Base-by-base conservation (phyloP, 2,113 vertebrate species). In the Pandion haliaetus region DNA sequence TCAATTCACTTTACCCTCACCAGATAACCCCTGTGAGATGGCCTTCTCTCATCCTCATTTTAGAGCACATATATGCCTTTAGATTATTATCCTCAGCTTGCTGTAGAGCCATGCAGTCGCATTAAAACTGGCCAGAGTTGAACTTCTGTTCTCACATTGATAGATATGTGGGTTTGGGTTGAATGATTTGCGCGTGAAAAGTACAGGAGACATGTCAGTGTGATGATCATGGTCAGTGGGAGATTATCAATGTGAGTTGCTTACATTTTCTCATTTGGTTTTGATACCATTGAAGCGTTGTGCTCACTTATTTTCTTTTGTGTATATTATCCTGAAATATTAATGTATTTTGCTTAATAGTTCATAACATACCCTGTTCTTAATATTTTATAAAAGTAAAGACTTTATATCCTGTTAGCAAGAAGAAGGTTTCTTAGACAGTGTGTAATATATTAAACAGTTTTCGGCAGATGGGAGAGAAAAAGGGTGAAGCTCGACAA, bases 351-450 rank as follows among this genome's bases (percentile, higher is more conserved):
- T 94, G n/a, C 44, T 81, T 86, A 72, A 84, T 69, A 91, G 88
- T 91, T 95, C 40, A 21, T 90, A 94, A 83, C 18, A 36, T 90
- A 57, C 36, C 61, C 24, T 82, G 36, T 49, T 89, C 45, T 88
- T 86, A 89, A 79, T 92, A 84, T 87, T 94, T 95, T 90, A 69
- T 90, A 80, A 44, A 67, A 85, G 44, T 83, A 61, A 88, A 89
- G 83, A 91, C 40, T 82, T 88, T 84, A 92, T 96, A 81, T 87
- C 81, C 55, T 87, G 66, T 89, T 84, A 92, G 42, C 54, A 80
- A 89, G 66, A 93, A 86, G 76, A 92, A 50, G 59, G 80, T 89
- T 92, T 93, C 67, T 82, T 81, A 66, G 92, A 74, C 84, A 76
- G 59, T 73, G 29, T 84, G 72, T 86, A 88, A 92, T 86, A 44